Conservation (phyloP, 2,888 invertebrate genomes). For the Catocala sponsa region DNA sequence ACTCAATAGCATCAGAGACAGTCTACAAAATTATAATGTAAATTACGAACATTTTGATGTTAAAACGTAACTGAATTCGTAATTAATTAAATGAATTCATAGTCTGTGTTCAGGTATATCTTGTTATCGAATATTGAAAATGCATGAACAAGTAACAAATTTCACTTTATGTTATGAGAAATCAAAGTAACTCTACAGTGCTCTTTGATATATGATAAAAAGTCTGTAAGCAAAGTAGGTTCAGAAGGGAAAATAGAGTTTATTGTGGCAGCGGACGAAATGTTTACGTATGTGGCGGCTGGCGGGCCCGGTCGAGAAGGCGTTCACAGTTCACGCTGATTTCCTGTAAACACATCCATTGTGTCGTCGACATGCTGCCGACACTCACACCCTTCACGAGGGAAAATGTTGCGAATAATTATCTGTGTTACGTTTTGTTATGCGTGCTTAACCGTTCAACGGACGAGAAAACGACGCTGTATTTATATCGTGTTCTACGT, state of each 20-base stretch:
- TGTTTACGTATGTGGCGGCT: conserved; percentile 56
- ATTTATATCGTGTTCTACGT: conserved; percentile 4
- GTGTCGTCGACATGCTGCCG: conserved; percentile 68
- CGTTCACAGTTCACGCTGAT: conserved; percentile 65
- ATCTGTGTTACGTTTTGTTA: conserved; percentile 60
- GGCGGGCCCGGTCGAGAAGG: conserved; percentile 44
- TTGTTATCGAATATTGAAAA: conserved; percentile 1
- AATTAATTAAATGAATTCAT: not conserved
- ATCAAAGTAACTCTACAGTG: not conserved
- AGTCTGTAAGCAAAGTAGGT: conserved; percentile 12
- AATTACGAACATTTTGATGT: conserved; percentile 11
- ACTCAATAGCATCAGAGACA: not conserved
- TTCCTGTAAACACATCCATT: conserved; percentile 81
- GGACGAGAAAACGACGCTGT: conserved; percentile 24
- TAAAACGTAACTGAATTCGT: conserved; percentile 1
- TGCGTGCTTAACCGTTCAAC: conserved; percentile 37
- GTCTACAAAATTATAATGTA: conserved; percentile 5
- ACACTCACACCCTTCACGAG: conserved; percentile 61
- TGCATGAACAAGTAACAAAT: not conserved
- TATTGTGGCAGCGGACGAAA: conserved; percentile 57
- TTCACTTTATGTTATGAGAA: too few relatives aligned
- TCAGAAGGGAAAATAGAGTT: conserved; percentile 28
- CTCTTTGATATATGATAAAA: not conserved
- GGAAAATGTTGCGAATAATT: conserved; percentile 62
- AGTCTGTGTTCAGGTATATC: conserved; percentile 2